Evolutionary conservation across 2,113 vertebrate genomes (phyloP).

Genomic region (Sturnus vulgaris): DNA sequence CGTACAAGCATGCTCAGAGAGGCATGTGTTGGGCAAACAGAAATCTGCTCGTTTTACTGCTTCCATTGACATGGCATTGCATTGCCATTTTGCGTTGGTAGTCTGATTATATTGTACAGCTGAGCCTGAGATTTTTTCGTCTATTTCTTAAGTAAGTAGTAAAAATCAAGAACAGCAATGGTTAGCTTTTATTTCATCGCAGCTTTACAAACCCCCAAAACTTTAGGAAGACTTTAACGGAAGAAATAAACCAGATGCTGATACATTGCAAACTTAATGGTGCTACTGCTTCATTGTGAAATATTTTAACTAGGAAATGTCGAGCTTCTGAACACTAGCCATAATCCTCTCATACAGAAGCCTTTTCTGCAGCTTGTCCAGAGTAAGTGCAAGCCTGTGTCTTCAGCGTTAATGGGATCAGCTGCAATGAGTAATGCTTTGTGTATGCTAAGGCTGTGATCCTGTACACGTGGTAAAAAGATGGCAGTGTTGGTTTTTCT

Average conservation of each 20-base stretch:
- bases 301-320: background rate
- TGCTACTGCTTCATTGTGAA: background rate
- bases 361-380: background rate
- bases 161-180: background rate
- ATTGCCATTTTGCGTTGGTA: background rate
- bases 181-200: background rate
- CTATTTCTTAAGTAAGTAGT: background rate
- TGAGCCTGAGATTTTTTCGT: background rate
- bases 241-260: background rate
- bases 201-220: background rate
- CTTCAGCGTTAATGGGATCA: slow-evolving; percentile 29
- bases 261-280: background rate
- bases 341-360: slow-evolving; percentile 16
- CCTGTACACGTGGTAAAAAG: slow-evolving; percentile 3
- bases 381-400: slow-evolving; percentile 6
- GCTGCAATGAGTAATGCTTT: slow-evolving; percentile 43
- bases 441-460: slow-evolving; percentile 14
- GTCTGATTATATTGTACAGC: background rate
- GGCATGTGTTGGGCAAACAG: fast-evolving
- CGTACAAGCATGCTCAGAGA: background rate
- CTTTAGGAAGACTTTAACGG: background rate
- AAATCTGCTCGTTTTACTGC: background rate
- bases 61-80: background rate
- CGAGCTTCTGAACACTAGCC: slow-evolving; percentile 1
- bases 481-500: slow-evolving; percentile 29